Conservation (phyloP, 2,113 vertebrate genomes). For the Sphyrna mokarran region DNA sequence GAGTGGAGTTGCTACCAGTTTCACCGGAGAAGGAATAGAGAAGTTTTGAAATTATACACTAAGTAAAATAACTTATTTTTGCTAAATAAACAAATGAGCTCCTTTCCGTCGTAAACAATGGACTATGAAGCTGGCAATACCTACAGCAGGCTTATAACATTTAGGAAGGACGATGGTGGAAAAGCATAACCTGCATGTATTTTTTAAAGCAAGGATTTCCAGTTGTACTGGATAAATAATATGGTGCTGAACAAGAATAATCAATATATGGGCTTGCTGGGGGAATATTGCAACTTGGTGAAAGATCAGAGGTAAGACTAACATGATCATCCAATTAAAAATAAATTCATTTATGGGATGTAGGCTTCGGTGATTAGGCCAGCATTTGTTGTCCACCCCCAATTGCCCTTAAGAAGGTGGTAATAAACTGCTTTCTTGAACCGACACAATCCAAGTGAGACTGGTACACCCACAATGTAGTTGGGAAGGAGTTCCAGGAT, state of each 20-base stretch:
- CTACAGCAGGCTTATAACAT: background rate
- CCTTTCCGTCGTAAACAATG: background rate
- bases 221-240: background rate
- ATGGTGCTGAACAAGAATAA: background rate
- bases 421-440: no score
- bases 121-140: background rate
- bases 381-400: no score
- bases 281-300: background rate
- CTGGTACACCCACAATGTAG: no score
- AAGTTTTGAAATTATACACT: background rate
- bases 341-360: no score
- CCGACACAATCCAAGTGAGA: no score
- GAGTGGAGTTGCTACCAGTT: no score
- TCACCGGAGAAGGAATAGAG: background rate
- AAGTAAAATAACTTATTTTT: slow-evolving; percentile 3
- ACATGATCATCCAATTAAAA: background rate
- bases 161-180: background rate
- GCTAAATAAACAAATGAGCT: background rate
- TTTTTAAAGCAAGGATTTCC: background rate
- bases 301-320: background rate
- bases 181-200: background rate
- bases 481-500: no score
- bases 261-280: background rate
- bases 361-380: no score
- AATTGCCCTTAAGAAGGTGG: no score